Evolutionary conservation across 2,888 invertebrate genomes (phyloP).

Genomic region (Lasius platythorax): DNA sequence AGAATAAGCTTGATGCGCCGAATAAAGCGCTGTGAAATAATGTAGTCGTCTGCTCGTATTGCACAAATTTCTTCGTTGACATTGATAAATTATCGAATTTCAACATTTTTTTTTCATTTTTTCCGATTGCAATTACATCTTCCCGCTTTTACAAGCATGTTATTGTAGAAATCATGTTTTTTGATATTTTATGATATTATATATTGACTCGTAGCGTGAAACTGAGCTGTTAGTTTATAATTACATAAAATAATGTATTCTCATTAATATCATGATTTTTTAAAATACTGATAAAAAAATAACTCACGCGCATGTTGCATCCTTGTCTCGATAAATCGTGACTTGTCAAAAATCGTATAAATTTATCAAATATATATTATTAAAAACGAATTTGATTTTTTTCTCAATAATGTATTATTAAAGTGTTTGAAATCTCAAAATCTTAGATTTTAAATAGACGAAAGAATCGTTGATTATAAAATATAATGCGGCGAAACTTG

Average conservation of each 20-base stretch:
- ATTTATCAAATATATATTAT: not conserved
- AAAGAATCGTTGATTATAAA: not conserved
- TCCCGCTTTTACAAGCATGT: not conserved
- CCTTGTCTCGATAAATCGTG: too few relatives aligned
- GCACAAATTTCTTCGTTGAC: not conserved
- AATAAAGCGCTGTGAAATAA: constrained; percentile 25
- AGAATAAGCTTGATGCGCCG: not conserved
- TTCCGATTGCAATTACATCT: not conserved
- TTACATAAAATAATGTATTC: constrained; percentile 9
- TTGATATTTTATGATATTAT: not conserved
- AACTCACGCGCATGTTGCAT: not conserved
- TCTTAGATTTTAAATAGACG: not conserved
- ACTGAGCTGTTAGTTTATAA: not conserved
- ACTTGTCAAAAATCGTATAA: too few relatives aligned
- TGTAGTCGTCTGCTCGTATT: not conserved
- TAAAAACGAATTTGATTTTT: not conserved
- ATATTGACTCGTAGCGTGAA: too few relatives aligned
- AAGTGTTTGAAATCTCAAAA: not conserved
- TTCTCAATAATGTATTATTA: not conserved
- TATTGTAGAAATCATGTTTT: not conserved
- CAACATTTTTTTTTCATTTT: not conserved
- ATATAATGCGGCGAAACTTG: not conserved
- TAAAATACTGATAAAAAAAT: not conserved
- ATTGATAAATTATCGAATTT: constrained; percentile 20
- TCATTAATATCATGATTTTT: not conserved